A percentile compares a stretch with the other conserved stretches of the same genome.
phyloP scores from a whole-genome alignment of 2,797 vertebrate genomes.

The Ceyx erithaca region DNA sequence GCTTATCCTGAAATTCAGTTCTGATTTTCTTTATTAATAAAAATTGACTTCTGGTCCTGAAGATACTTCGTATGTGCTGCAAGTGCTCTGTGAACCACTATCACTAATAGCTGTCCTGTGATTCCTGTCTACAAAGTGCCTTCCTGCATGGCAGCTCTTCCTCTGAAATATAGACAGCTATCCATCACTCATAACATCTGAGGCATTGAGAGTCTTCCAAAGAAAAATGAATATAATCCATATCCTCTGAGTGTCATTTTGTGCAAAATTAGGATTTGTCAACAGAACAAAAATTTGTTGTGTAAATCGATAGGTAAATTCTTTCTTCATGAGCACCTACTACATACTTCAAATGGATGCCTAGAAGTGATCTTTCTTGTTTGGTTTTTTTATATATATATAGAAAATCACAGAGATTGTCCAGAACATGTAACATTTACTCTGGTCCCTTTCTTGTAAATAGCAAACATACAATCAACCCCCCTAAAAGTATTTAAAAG shows the following conservation, averaged over 20 bases:
- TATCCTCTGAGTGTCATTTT: background rate
- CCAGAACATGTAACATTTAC: background rate
- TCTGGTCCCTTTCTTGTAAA: background rate
- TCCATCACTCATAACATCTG: background rate
- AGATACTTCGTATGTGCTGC: background rate
- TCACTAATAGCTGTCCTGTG: background rate
- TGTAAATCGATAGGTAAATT: background rate
- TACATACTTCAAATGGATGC: background rate
- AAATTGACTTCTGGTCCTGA: background rate
- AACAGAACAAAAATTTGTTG: background rate
- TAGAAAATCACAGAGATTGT: background rate
- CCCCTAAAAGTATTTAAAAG: background rate
- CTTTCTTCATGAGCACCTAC: background rate
- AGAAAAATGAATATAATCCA: background rate
- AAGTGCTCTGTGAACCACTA: rapidly evolving
- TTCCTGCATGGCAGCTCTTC: background rate
- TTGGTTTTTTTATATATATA: background rate
- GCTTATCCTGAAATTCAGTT: background rate
- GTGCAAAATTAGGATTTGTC: background rate
- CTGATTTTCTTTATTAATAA: background rate
- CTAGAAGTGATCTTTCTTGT: background rate
- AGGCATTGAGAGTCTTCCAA: background rate
- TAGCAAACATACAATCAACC: background rate
- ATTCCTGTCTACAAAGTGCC: background rate
- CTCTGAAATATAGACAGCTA: background rate